phyloP scores from a whole-genome alignment of 2,888 invertebrate genomes.

The Phlogophora meticulosa region DNA sequence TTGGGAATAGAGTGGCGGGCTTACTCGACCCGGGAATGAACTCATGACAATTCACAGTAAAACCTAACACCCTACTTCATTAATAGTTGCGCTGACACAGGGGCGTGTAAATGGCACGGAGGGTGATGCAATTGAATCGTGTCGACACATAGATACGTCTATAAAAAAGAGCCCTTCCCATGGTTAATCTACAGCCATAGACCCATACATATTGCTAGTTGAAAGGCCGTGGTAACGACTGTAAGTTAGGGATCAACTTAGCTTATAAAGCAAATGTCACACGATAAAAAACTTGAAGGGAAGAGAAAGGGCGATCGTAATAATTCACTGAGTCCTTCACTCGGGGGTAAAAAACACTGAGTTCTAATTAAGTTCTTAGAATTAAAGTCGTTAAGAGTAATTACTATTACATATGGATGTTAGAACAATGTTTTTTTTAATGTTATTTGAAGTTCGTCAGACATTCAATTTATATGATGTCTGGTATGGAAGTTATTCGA shows the following conservation, averaged over 20 bases:
- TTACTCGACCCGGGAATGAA: too few relatives aligned
- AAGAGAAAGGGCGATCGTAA: conserved; percentile 15
- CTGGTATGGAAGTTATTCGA: conserved; percentile 44
- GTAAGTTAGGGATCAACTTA: conserved; percentile 52
- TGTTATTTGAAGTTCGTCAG: conserved; percentile 32
- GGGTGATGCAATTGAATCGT: conserved; percentile 38
- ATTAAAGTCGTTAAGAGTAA: conserved; percentile 42
- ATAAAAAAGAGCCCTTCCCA: conserved; percentile 47
- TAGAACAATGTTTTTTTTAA: conserved; percentile 40
- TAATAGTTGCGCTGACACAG: background rate
- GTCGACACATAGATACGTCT: conserved; percentile 44
- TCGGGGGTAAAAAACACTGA: background rate
- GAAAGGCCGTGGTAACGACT: conserved; percentile 62
- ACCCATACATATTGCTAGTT: conserved; percentile 52
- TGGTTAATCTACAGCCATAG: conserved; percentile 41
- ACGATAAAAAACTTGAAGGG: conserved; percentile 50
- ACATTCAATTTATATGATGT: conserved; percentile 39
- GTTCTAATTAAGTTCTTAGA: conserved; percentile 45
- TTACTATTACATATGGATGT: conserved; percentile 51
- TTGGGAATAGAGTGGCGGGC: too few relatives aligned
- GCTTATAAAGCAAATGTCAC: conserved; percentile 40
- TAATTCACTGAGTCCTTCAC: conserved; percentile 11
- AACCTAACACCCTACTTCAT: too few relatives aligned
- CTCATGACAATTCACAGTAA: too few relatives aligned
- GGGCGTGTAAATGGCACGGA: background rate